Evolutionary conservation across 2,797 vertebrate species (phyloP).

Genomic region (Paguma larvata): DNA sequence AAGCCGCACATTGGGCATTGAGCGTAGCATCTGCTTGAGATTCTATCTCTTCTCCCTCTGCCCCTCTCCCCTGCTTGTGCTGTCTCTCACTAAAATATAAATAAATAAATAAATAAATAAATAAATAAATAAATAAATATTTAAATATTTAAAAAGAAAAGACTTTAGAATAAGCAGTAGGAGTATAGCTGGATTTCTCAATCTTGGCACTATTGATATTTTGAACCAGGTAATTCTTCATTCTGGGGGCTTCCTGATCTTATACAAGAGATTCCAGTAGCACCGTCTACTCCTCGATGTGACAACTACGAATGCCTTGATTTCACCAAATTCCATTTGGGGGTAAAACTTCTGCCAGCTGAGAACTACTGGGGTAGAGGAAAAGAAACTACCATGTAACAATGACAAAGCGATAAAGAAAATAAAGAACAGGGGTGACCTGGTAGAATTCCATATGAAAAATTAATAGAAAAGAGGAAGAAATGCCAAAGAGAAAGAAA

Average conservation of each 20-base stretch:
- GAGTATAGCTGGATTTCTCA: neutral
- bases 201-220: neutral
- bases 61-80: too few relatives aligned
- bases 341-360: neutral
- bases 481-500: neutral
- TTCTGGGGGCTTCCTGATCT: neutral
- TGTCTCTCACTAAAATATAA: too few relatives aligned
- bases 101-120: too few relatives aligned
- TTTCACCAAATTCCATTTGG: neutral
- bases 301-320: neutral
- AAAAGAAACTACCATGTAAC: neutral
- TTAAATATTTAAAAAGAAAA: neutral
- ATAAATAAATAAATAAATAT: too few relatives aligned
- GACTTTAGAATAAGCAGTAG: neutral
- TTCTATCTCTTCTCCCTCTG: too few relatives aligned
- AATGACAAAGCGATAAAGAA: neutral
- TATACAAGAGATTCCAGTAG: neutral
- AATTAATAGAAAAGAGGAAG: neutral
- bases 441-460: neutral
- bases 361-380: neutral
- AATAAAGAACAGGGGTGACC: neutral
- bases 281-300: accelerated
- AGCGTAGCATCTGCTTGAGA: too few relatives aligned
- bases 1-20: too few relatives aligned
- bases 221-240: neutral